Conservation (phyloP, 2,797 vertebrate genomes). For the Argentina silus region DNA sequence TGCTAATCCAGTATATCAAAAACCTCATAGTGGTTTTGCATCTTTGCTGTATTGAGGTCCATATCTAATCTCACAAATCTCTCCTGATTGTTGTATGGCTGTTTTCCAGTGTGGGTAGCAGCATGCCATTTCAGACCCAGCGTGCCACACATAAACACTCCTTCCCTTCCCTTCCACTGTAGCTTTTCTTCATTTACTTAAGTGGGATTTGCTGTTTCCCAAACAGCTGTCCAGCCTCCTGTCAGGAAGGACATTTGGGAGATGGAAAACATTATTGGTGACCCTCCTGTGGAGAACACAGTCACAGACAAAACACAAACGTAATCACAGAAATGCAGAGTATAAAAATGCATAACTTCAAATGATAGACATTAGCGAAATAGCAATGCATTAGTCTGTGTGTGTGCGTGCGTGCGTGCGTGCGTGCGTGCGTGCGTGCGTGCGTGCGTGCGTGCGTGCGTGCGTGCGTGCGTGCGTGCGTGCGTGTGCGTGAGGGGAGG, state of each 20-base stretch:
- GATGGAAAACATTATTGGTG: constrained; percentile 18
- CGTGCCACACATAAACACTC: constrained; percentile 41
- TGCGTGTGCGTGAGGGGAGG: background rate
- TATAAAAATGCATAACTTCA: background rate
- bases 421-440: no score
- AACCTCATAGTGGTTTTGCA: constrained; percentile 31
- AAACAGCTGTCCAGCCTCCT: constrained; percentile 48
- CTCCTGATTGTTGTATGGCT: constrained; percentile 49
- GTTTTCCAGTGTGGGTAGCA: constrained; percentile 47
- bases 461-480: background rate
- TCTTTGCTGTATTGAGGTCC: constrained; percentile 45
- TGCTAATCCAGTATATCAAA: constrained; percentile 17
- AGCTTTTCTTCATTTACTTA: constrained; percentile 63
- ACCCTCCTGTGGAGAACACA: constrained; percentile 20
- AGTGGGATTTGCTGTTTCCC: constrained; percentile 57
- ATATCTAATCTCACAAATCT: constrained; percentile 55
- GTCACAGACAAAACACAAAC: constrained; percentile 1
- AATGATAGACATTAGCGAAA: background rate
- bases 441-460: background rate
- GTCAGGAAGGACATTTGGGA: constrained; percentile 28
- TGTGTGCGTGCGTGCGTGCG: no score
- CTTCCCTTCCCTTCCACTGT: constrained; percentile 54
- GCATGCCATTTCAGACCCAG: constrained; percentile 40
- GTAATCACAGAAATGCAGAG: constrained; percentile 21
- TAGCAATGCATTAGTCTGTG: background rate